Base-by-base conservation (phyloP, 2,113 vertebrate genomes). In the Ctenomys sociabilis region DNA sequence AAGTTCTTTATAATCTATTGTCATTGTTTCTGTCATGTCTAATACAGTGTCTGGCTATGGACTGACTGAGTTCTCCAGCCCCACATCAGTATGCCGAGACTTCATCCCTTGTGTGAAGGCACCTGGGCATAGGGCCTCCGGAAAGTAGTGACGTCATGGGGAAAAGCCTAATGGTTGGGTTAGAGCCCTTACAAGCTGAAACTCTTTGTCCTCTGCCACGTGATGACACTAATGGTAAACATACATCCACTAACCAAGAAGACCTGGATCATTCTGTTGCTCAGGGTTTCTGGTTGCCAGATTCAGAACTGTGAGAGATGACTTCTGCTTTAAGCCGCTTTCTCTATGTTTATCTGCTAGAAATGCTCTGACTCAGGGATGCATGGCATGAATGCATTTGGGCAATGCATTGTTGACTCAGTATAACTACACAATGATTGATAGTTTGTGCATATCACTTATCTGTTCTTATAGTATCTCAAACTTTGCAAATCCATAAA, bases 101-200 rank as follows among this genome's bases (percentile, higher is more conserved):
- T 21, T 52, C 40, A 61, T 70, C 9, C 37, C 35, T 61, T 59
- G 2, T 16, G 7, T 28, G 11, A 28, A 24, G 4, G 24, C 8
- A 24, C 9, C n/a, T 40, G 26, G 37, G 52, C 3, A 1, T 22
- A 7, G 43, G 17, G 11, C 0, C 61, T 45, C 5, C 13, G 2
- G 64, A 1, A 80, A 63, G 1, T 35, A 59, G 49, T 19, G n/a
- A 78, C 10, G 26, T 49, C 32, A 37, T 75, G 24, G 13, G 37
- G 8, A 14, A 1, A 7, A 40, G n/a, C 1, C 19, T 22, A 11
- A 35, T 14, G 26, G n/a, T 11, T 83, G 32, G 4, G 0, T n/a
- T 52, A 32, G 26, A 19, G 3, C 4, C 26, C 32, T 66, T 68
- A 1, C 40, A 59, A 77, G 40, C n/a, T 77, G 49, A 26, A 45